A percentile compares a stretch with the other conserved stretches of the same genome.
phyloP scores from a whole-genome alignment of 2,113 vertebrate genomes.

The Motacilla tschutschensis region DNA sequence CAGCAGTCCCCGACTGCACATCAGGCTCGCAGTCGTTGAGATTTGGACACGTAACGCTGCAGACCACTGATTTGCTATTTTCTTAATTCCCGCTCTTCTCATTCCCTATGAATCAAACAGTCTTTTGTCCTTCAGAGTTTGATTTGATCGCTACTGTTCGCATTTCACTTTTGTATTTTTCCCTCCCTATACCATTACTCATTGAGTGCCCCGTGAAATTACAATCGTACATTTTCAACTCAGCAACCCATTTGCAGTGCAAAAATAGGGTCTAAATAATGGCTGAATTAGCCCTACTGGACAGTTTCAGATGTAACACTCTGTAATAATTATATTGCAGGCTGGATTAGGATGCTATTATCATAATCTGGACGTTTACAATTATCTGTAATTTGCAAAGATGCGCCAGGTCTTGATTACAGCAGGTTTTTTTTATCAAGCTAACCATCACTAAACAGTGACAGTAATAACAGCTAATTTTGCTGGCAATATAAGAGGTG shows the following conservation, averaged over 20 bases:
- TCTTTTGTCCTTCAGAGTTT: conserved; percentile 78
- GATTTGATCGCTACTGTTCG: conserved; percentile 79
- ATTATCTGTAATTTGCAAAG: conserved; percentile 99
- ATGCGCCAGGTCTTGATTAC: conserved; percentile 99
- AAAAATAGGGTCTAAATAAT: conserved; percentile 97
- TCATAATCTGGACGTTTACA: conserved; percentile 99
- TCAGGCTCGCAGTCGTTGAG: conserved; percentile 25
- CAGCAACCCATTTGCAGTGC: conserved; percentile 88
- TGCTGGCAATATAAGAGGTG: conserved; percentile 99
- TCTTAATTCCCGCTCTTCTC: conserved; percentile 74
- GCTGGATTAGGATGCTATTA: conserved; percentile 99
- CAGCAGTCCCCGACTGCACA: conserved; percentile 21
- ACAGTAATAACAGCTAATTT: conserved; percentile 99
- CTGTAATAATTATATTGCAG: conserved; percentile 99
- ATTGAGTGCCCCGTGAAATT: conserved; percentile 96
- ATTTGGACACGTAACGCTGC: conserved; percentile 64
- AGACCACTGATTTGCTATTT: conserved; percentile 68
- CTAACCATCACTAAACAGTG: conserved; percentile 99
- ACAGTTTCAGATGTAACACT: conserved; percentile 99
- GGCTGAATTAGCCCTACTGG: conserved; percentile 97
- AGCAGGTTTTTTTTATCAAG: conserved; percentile 90
- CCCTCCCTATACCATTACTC: conserved; percentile 87
- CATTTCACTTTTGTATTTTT: conserved; percentile 80
- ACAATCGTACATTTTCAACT: conserved; percentile 96
- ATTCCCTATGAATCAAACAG: conserved; percentile 56